Evolutionary conservation across 2,113 vertebrate genomes (phyloP).

Genomic region (Zosterops borbonicus): DNA sequence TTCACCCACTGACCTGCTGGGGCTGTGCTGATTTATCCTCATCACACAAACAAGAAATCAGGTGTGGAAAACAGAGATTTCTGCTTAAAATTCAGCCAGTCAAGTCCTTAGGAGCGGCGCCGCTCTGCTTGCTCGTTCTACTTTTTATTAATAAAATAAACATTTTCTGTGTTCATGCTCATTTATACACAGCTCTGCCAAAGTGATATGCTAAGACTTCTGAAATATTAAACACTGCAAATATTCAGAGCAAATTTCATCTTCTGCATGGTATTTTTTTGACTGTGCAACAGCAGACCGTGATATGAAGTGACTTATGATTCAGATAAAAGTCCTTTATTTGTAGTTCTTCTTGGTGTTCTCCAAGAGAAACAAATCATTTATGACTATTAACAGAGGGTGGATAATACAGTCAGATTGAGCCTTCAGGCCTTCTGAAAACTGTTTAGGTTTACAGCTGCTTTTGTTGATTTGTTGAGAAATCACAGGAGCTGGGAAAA

Average conservation of each 20-base stretch:
- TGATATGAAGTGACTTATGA: background rate
- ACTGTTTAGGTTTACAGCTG: conserved; percentile 1
- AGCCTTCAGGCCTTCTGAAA: conserved; percentile 22
- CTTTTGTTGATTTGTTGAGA: conserved; percentile 5
- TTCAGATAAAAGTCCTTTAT: background rate
- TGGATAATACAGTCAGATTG: background rate
- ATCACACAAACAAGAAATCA: background rate
- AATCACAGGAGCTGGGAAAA: background rate
- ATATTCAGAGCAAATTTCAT: background rate
- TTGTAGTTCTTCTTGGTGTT: background rate
- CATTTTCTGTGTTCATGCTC: background rate
- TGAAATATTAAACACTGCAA: background rate
- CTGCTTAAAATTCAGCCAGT: background rate
- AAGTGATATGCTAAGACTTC: background rate
- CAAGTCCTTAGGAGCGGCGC: background rate
- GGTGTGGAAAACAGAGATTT: background rate
- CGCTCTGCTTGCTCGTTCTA: background rate
- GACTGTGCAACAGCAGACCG: background rate
- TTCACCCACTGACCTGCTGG: background rate
- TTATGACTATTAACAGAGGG: conserved; percentile 34
- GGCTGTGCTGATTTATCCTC: background rate
- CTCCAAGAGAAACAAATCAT: conserved; percentile 9
- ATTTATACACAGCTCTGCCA: background rate
- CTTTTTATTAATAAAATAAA: background rate
- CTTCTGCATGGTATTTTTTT: background rate